These are phyloP conservation scores for Oligia latruncula DNA, from an alignment of 2,888 invertebrate species.

Conservation along the genomic window DNA sequence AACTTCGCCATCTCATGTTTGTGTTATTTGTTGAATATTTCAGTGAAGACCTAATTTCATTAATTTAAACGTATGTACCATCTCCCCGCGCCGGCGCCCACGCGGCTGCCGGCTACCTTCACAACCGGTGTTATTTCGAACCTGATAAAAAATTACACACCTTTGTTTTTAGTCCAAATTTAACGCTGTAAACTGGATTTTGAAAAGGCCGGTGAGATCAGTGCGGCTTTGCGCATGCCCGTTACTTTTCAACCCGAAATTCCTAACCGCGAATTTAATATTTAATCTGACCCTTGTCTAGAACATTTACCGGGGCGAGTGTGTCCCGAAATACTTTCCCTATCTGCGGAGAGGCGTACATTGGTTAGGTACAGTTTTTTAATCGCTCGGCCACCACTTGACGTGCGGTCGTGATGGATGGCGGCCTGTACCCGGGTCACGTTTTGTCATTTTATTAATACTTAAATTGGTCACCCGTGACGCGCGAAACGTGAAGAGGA, in stretches of 20 bases:
- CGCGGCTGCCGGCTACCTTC: constrained; percentile 57
- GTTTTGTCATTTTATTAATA: constrained; percentile 90
- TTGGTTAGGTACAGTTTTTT: constrained; percentile 86
- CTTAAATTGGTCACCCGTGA: constrained; percentile 89
- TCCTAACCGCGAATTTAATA: constrained; percentile 89
- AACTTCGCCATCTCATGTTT: constrained; percentile 81
- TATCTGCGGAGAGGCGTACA: constrained; percentile 76
- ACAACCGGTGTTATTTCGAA: constrained; percentile 72
- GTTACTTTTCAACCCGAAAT: constrained; percentile 88
- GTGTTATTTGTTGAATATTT: constrained; percentile 76
- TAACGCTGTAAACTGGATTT: constrained; percentile 82
- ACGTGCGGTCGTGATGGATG: constrained; percentile 88
- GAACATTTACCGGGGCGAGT: constrained; percentile 86
- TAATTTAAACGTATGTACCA: constrained; percentile 70
- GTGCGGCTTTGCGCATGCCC: constrained; percentile 80
- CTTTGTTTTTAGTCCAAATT: constrained; percentile 83
- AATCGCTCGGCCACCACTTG: constrained; percentile 88
- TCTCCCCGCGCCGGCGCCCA: constrained; percentile 56
- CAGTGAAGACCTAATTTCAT: constrained; percentile 71
- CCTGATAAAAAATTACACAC: constrained; percentile 83
- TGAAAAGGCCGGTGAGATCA: constrained; percentile 76
- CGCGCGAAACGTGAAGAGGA: constrained; percentile 81
- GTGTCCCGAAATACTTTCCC: constrained; percentile 84
- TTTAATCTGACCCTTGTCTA: constrained; percentile 90
- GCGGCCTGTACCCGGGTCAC: constrained; percentile 82